A percentile compares a stretch with the other conserved stretches of the same genome.
Evolutionary conservation across 2,797 vertebrate genomes (phyloP).

Genomic region (Tarsius wallacei): DNA sequence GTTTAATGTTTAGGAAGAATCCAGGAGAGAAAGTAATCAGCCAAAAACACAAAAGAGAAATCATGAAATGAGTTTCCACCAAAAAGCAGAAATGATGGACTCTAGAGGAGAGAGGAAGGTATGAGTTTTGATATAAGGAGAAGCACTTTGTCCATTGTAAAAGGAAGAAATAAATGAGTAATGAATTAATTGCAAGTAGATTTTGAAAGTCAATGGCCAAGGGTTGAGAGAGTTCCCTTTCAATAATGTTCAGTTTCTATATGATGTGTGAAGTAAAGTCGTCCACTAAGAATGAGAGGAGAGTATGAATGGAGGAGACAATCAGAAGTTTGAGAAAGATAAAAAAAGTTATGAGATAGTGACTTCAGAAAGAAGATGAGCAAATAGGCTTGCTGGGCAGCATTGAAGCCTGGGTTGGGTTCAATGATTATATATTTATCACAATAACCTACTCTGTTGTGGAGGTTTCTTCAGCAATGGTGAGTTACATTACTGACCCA

Average conservation of each 20-base stretch:
- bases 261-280: slow-evolving; percentile 18
- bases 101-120: background rate
- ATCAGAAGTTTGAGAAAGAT: slow-evolving; percentile 40
- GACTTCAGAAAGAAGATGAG: background rate
- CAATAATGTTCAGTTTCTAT: background rate
- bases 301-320: background rate
- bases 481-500: background rate
- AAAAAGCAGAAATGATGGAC: slow-evolving; percentile 22
- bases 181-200: slow-evolving; percentile 36
- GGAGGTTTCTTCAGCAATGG: background rate
- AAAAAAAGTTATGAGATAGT: slow-evolving; percentile 27
- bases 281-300: slow-evolving; percentile 11
- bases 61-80: background rate
- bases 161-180: slow-evolving; percentile 2
- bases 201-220: slow-evolving; percentile 31
- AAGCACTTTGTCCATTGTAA: background rate
- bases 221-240: slow-evolving; percentile 22
- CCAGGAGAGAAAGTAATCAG: background rate
- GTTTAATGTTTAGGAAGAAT: slow-evolving; percentile 30
- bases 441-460: background rate
- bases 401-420: background rate
- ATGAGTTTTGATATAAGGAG: slow-evolving; percentile 17
- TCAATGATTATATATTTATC: background rate
- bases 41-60: slow-evolving; percentile 10
- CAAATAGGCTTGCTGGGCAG: background rate